Percentiles rank a stretch among this genome's conserved stretches.
Evolutionary conservation across 2,797 vertebrate species (phyloP).

Genomic region (Phyllotis vaccarum): DNA sequence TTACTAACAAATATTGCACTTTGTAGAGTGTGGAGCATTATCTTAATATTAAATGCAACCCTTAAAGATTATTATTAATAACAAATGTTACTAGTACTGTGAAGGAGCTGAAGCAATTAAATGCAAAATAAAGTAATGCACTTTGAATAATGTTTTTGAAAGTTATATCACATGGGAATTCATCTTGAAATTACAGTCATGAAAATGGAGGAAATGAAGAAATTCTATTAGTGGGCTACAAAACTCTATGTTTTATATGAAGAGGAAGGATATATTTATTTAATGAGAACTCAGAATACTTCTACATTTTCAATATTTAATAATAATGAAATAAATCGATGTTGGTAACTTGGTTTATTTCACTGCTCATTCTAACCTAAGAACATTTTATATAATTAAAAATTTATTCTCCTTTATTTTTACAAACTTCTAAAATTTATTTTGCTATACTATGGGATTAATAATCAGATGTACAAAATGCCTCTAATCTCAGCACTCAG

Average conservation of each 20-base stretch:
- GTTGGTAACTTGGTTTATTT: neutral
- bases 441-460: neutral
- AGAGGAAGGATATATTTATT: neutral
- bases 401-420: neutral
- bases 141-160: constrained; percentile 37
- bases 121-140: constrained; percentile 53
- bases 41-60: constrained; percentile 20
- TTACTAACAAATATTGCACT: too few relatives aligned
- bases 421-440: neutral
- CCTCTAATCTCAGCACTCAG: neutral
- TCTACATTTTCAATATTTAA: constrained; percentile 8
- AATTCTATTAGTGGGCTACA: neutral
- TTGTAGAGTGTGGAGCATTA: constrained; percentile 11
- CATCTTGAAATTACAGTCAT: constrained; percentile 1
- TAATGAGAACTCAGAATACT: neutral
- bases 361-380: neutral
- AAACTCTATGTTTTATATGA: neutral
- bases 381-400: neutral
- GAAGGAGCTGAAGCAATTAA: constrained; percentile 29
- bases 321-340: constrained; percentile 13
- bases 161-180: constrained; percentile 9
- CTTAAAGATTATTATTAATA: constrained; percentile 28
- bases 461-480: neutral
- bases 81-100: neutral
- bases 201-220: neutral